Percentiles rank a stretch among this genome's conserved stretches.
phyloP scores from a whole-genome alignment of 2,113 vertebrate species.

The Callipepla californica region DNA sequence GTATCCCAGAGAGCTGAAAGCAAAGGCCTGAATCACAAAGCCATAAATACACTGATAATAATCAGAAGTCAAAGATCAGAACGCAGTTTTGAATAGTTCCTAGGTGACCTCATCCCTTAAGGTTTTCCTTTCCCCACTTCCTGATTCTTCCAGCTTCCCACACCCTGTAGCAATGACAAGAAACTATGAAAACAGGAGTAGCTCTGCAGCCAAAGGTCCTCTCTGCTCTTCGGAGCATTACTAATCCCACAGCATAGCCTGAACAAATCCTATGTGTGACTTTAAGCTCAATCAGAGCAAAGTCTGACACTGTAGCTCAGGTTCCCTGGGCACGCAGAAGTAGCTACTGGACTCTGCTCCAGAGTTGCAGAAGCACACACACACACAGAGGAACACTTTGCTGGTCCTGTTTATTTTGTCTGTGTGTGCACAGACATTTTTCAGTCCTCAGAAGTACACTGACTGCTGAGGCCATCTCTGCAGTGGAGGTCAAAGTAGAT shows the following conservation, averaged over 20 bases:
- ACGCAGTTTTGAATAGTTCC: neutral
- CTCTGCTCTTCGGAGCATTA: neutral
- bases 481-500: neutral
- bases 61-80: neutral
- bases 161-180: neutral
- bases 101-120: neutral
- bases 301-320: neutral
- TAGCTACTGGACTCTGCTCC: conserved; percentile 11
- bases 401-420: no score
- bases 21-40: neutral
- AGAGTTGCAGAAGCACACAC: neutral
- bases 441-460: rapidly evolving
- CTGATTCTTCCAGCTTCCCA: neutral
- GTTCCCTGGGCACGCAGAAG: neutral
- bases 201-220: neutral
- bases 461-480: neutral
- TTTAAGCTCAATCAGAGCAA: neutral
- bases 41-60: neutral
- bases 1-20: neutral
- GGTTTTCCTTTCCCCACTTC: neutral
- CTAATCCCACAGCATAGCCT: neutral
- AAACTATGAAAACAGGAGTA: neutral
- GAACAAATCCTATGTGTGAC: neutral
- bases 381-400: no score
- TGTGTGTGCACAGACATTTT: rapidly evolving